These are phyloP conservation scores for Saiga tatarica DNA, from an alignment of 2,113 vertebrate species.

Conservation along the genomic window DNA sequence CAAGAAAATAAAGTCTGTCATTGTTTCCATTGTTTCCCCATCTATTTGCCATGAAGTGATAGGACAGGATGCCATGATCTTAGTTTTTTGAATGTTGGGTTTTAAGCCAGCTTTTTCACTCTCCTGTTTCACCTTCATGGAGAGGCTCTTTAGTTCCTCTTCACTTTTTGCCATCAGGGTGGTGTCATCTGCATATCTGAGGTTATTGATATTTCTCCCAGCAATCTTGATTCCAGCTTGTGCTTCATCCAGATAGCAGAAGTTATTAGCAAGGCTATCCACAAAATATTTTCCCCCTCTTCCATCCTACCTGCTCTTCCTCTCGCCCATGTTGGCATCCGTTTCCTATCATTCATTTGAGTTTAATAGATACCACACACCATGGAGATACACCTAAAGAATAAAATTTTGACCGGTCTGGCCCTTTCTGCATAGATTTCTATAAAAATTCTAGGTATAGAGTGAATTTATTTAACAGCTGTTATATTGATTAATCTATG, in stretches of 20 bases:
- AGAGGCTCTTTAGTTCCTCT: not conserved
- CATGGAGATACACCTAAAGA: not conserved
- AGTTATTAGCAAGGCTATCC: not conserved
- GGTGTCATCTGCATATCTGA: not conserved
- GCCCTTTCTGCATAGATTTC: not conserved
- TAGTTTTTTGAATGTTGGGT: not conserved
- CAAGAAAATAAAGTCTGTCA: not conserved
- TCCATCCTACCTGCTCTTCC: not conserved
- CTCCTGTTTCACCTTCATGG: not conserved
- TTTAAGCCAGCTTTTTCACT: not conserved
- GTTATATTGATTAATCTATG: not conserved
- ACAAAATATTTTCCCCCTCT: not conserved
- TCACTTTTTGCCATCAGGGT: not conserved
- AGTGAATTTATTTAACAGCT: not conserved
- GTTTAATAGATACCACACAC: not conserved
- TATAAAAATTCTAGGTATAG: conserved; percentile 10
- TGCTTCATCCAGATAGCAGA: not conserved
- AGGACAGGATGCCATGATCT: not conserved
- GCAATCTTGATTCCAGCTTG: not conserved
- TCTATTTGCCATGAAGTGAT: not conserved
- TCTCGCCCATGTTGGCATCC: not conserved
- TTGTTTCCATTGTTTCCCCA: not conserved
- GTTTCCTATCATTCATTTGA: not conserved
- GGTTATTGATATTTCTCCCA: not conserved
- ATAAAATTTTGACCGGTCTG: not conserved